A percentile compares a stretch with the other conserved stretches of the same genome.
Evolutionary conservation across 2,888 invertebrate genomes (phyloP).

Genomic region (Catonia carolina): DNA sequence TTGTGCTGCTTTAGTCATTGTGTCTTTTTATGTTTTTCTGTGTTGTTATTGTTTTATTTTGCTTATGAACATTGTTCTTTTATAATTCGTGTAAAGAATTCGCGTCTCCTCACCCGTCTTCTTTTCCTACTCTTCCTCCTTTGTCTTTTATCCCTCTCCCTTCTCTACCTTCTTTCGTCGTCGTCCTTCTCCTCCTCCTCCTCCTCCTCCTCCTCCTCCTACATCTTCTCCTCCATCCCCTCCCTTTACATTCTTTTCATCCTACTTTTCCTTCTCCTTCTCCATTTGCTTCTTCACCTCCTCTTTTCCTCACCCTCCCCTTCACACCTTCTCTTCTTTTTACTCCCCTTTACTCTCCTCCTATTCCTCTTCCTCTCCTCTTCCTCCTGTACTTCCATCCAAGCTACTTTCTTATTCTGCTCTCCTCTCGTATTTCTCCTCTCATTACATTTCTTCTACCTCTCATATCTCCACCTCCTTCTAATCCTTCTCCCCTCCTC

Average conservation of each 20-base stretch:
- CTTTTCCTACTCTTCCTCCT: constrained; percentile 1
- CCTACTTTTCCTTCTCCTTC: neutral
- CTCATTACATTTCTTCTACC: too few relatives aligned
- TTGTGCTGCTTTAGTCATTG: too few relatives aligned
- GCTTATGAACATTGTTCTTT: neutral
- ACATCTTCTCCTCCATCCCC: neutral
- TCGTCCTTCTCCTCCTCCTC: neutral
- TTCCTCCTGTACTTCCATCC: neutral
- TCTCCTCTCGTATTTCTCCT: neutral
- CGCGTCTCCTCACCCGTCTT: constrained; percentile 1
- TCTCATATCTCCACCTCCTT: neutral
- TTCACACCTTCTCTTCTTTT: neutral
- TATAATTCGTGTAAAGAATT: neutral
- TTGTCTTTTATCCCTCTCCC: neutral
- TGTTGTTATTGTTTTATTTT: neutral
- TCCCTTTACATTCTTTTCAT: neutral
- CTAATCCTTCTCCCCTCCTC: too few relatives aligned
- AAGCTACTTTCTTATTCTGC: neutral
- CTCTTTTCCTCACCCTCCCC: neutral
- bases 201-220: neutral
- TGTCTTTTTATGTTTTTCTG: neutral
- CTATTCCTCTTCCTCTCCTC: neutral
- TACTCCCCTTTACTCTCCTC: neutral
- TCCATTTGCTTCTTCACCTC: neutral
- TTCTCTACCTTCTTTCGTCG: too few relatives aligned